Evolutionary conservation across 2,797 vertebrate genomes (phyloP).

Genomic region (Picus viridis): DNA sequence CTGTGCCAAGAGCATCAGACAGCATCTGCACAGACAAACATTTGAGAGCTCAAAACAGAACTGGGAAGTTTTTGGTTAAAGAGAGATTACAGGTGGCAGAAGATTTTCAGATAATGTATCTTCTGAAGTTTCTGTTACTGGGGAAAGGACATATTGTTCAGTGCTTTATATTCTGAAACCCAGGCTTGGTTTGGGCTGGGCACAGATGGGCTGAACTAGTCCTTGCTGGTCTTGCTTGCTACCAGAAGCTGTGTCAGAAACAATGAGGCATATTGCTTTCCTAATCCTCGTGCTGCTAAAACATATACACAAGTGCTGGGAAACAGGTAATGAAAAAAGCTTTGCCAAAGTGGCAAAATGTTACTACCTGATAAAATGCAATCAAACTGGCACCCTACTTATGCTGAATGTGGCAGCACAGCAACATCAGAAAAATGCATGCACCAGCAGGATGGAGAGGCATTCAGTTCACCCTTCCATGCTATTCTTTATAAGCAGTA

Average conservation of each 20-base stretch:
- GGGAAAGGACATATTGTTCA: not conserved
- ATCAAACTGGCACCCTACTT: fast-evolving
- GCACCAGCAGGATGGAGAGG: not conserved
- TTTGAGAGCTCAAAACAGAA: not conserved
- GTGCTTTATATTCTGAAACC: not conserved
- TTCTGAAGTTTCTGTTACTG: not conserved
- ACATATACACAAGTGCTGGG: not conserved
- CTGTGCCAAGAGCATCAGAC: not conserved
- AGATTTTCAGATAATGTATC: not conserved
- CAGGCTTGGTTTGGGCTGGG: not conserved
- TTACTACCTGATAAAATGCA: not conserved
- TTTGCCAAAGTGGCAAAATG: not conserved
- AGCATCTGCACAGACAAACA: not conserved
- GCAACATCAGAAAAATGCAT: not conserved
- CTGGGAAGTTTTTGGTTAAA: not conserved
- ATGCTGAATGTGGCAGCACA: not conserved
- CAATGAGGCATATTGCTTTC: fast-evolving
- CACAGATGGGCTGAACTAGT: not conserved
- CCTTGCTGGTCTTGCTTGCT: not conserved
- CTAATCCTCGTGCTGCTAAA: not conserved
- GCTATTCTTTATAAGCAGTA: not conserved
- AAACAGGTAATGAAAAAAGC: not conserved
- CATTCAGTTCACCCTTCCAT: not conserved
- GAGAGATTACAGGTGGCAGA: not conserved
- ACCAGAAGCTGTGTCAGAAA: not conserved